Base-by-base conservation (phyloP, 2,888 invertebrate genomes). In the Drosophila colorata region DNA sequence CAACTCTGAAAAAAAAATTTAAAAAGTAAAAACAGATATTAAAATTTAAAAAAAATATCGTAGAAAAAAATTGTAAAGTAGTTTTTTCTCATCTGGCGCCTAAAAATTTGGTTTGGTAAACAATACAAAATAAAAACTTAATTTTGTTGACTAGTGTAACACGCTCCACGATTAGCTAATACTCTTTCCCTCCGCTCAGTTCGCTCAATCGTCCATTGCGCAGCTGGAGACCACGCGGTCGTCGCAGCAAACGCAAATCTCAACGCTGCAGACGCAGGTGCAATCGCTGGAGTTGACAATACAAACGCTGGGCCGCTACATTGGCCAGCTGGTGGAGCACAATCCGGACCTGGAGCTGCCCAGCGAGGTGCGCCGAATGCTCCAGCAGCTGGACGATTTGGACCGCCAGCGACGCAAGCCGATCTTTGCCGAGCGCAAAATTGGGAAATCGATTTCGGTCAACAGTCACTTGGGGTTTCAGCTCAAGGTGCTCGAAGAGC, bases 251-350 rank as follows among this genome's bases (percentile, higher is more conserved):
- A 93, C 92, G 69, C 95, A 94, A 82, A 93, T 92, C 31, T 94
- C 94, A 69, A 93, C 95, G 46, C 91, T 96, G 0, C 97, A 97
- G 88, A 93, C 95, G 2, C 95, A 95, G 69, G 95, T 95, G 82
- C 95, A 96, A 82, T 93, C 94, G 0, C 90, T 96, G 68, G 96
- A 97, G 88, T 95, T 96, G 9, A 96, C 96, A 0, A 94, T 97
- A 0, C 93, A 94, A 0, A 93, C 95, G 0, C 92, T 97, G 5
- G 96, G 96, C 4, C 93, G 95, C 2, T 97, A 95, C 90, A 94
- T 97, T n/a, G 94, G 95, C 6, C 94, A 94, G 4, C 90, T 96
- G 53, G 94, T 95, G 20, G 95, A 95, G 38, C 93, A 93, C 14
- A 94, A 94, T 55, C 93, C 94, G 40, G 94, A 95, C 41, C 91